Evolutionary conservation across 2,113 vertebrate species (phyloP).

Genomic region (Dinomys branickii): DNA sequence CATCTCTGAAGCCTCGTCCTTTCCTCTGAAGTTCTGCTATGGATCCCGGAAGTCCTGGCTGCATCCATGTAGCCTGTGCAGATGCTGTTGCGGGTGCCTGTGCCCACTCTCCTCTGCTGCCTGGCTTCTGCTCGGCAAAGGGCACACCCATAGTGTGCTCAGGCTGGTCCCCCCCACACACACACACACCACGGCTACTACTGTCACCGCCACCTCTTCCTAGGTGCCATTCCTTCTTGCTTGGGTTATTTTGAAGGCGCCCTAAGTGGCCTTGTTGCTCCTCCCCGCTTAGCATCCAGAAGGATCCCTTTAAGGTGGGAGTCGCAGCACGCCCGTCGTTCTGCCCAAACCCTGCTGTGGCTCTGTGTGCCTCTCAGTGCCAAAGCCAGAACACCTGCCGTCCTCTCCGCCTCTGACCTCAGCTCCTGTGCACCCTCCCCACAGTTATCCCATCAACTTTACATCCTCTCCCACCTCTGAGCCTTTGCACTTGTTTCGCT

Average conservation of each 20-base stretch:
- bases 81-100: too few relatives aligned
- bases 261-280: background rate
- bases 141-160: background rate
- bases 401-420: background rate
- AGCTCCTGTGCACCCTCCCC: too few relatives aligned
- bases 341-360: background rate
- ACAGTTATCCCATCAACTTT: background rate
- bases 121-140: background rate
- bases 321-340: background rate
- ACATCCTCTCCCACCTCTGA: background rate
- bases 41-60: background rate
- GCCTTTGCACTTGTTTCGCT: background rate
- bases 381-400: fast-evolving
- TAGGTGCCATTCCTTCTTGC: background rate
- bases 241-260: background rate
- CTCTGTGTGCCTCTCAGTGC: background rate
- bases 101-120: fast-evolving
- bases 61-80: fast-evolving
- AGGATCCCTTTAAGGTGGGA: background rate
- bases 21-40: too few relatives aligned
- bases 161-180: background rate
- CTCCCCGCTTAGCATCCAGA: background rate
- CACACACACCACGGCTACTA: background rate
- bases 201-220: background rate
- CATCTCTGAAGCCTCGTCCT: background rate